These are phyloP conservation scores for Anoplopoma fimbria DNA, from an alignment of 2,113 vertebrate species.

Conservation along the genomic window DNA sequence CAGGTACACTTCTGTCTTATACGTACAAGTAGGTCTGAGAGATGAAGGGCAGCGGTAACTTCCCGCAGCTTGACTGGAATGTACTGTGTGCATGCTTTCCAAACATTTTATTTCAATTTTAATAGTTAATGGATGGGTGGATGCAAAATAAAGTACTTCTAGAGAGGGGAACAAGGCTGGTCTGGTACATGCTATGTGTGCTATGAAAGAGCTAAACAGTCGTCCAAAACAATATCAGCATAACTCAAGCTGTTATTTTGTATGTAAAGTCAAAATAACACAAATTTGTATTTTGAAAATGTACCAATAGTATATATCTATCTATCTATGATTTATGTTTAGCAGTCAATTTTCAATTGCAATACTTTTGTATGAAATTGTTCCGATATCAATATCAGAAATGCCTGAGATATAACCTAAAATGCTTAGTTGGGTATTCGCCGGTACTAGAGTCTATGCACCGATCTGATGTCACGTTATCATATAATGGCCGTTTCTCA, in stretches of 20 bases:
- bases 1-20: constrained; percentile 34
- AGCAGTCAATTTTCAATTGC: too few relatives aligned
- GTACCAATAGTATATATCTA: too few relatives aligned
- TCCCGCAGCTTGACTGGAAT: not conserved
- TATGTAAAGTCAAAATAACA: too few relatives aligned
- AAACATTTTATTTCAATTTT: not conserved
- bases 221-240: not conserved
- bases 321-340: too few relatives aligned
- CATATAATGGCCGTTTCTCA: too few relatives aligned
- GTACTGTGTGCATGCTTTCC: not conserved
- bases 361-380: too few relatives aligned
- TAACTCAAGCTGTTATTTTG: not conserved
- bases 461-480: too few relatives aligned
- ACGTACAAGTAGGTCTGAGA: constrained; percentile 24
- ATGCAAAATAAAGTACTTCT: not conserved
- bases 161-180: not conserved
- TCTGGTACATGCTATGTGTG: not conserved
- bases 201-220: not conserved
- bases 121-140: not conserved
- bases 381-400: too few relatives aligned
- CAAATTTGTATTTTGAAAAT: too few relatives aligned
- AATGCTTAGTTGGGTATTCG: too few relatives aligned
- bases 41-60: not conserved
- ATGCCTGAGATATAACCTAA: too few relatives aligned
- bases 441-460: too few relatives aligned